Base-by-base conservation (phyloP, 2,797 vertebrate genomes). In the Babyrousa celebensis region DNA sequence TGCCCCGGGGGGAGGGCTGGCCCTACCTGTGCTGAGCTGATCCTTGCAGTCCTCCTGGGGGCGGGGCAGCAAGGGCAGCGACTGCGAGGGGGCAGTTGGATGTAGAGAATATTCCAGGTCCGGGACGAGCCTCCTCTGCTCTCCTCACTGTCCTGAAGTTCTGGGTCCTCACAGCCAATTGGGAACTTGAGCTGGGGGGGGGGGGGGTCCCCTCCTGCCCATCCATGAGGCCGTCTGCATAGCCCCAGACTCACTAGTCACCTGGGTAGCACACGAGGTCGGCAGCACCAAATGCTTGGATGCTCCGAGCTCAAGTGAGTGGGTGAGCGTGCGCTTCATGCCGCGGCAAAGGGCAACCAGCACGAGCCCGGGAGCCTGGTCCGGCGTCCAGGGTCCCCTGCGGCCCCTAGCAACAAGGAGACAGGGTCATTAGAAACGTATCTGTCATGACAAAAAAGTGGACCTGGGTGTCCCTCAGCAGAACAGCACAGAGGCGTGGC, bases 281-380 rank as follows among this genome's bases (percentile, higher is more conserved):
- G 11, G 54, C 23, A 2, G 6, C 29, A 27, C 17, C 8, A 36
- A 23, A 17, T 48, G 27, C 32, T 18, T 5, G 1, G 43, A 2
- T 20, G 0, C 67, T 25, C 3, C 2, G 1, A 2, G 18, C 7
- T 0, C 1, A 12, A 21, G 43, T 0, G 7, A 25, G 58, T 16
- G 27, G 15, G 12, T 3, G 27, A 40, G 15, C 1, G 32, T 8
- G 52, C 67, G 20, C 12, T 15, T 60, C 12, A 1, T 29, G 62
- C 14, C 21, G 40, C 16, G 2, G n/a, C 5, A 12, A 20, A 29
- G 40, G 7, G 36, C 1, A 12, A 18, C 25, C 10, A 20, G 65
- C 20, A 43, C 1, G 8, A 32, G 15, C 7, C 58, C 80, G 14
- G 43, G 65, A 43, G 27, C 60, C 56, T n/a, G 40, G 5, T 3